These are phyloP conservation scores for Pogonus chalceus DNA, from an alignment of 1,140 invertebrate genomes.

Conservation along the genomic window DNA sequence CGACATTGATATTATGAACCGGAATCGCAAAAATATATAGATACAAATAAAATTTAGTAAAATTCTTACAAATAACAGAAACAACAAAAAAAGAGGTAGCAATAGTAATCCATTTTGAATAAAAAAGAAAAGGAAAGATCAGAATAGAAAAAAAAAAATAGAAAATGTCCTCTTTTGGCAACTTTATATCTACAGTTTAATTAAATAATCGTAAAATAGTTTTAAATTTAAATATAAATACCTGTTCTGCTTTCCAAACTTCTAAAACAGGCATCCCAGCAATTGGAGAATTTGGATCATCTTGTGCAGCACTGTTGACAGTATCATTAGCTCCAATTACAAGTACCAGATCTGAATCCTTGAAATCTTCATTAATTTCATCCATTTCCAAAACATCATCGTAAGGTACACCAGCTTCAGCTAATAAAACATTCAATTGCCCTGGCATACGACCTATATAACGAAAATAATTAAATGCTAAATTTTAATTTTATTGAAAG, in stretches of 20 bases:
- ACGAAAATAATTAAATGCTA: constrained; percentile 6
- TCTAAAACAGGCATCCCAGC: constrained; percentile 86
- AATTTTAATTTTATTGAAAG: constrained; percentile 10
- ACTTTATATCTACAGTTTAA: too few species aligned
- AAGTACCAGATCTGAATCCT: constrained; percentile 71
- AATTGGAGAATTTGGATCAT: constrained; percentile 84
- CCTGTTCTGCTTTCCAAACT: constrained; percentile 79
- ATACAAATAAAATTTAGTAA: too few species aligned
- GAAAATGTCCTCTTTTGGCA: too few species aligned
- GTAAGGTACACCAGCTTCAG: constrained; percentile 86
- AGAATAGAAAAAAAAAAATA: too few species aligned
- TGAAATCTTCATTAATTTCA: constrained; percentile 84
- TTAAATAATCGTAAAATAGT: background rate
- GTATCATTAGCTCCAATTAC: constrained; percentile 91
- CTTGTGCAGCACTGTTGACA: constrained; percentile 84
- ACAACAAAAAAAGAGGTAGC: too few species aligned
- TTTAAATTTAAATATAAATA: constrained; percentile 36
- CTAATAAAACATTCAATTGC: constrained; percentile 82
- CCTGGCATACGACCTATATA: constrained; percentile 75
- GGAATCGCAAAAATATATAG: too few species aligned
- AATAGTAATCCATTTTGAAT: too few species aligned
- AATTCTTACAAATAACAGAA: too few species aligned
- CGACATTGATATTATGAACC: too few species aligned
- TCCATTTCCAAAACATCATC: constrained; percentile 91
- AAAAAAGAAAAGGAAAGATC: too few species aligned